Percentiles rank a stretch among this genome's conserved stretches.
These are phyloP conservation scores for Cyclophora punctaria DNA, from an alignment of 2,888 invertebrate genomes.

Conservation along the genomic window DNA sequence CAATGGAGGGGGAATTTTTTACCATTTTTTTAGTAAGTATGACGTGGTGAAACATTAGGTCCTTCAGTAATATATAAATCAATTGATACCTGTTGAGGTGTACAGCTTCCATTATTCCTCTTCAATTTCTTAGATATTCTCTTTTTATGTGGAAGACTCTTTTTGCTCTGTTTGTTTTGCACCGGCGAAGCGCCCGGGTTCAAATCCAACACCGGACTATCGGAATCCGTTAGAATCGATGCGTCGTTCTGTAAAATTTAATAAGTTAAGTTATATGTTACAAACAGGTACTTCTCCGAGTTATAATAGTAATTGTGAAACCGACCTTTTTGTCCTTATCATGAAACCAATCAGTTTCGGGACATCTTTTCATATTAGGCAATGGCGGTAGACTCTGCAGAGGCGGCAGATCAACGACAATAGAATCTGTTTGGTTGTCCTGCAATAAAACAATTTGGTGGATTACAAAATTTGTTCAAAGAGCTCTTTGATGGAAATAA, in stretches of 20 bases:
- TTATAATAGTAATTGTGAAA: no score
- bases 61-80: no score
- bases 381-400: slow-evolving; percentile 49
- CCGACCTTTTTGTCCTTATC: slow-evolving; percentile 39
- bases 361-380: slow-evolving; percentile 55
- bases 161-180: slow-evolving; percentile 63
- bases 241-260: slow-evolving; percentile 15
- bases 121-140: slow-evolving; percentile 84
- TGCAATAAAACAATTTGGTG: slow-evolving; percentile 11
- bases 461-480: no score
- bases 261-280: no score
- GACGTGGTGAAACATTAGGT: no score
- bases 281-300: no score
- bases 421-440: slow-evolving; percentile 25
- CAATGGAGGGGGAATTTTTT: no score
- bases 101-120: slow-evolving; percentile 44
- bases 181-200: slow-evolving; percentile 37
- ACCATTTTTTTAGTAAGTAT: no score
- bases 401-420: slow-evolving; percentile 44
- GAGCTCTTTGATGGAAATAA: no score
- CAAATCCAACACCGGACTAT: slow-evolving; percentile 41
- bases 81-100: slow-evolving; percentile 52
- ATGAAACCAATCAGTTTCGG: slow-evolving; percentile 48
- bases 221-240: slow-evolving; percentile 36
- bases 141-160: slow-evolving; percentile 90